Evolutionary conservation across 2,113 vertebrate genomes (phyloP), one percentile per base, ranked within the genome.

Genomic region (Orthochromis malagaraziensis): DNA sequence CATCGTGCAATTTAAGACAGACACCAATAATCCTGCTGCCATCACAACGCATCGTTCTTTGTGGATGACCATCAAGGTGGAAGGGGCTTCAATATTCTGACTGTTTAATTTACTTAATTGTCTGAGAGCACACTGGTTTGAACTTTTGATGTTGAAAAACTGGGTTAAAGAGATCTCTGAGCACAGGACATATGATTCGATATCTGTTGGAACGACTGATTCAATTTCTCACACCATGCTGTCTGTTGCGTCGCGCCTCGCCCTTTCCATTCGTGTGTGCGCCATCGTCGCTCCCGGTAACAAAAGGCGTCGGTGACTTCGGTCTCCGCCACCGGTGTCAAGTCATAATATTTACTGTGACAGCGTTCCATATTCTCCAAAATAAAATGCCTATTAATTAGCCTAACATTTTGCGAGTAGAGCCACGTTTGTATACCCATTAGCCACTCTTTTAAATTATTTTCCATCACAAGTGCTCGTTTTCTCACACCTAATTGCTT

Each of bases 251-350:
- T 38, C 90, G 91, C 92, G 95, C 96, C 96, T 94, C 96, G 95
- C 96, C 96, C 96, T 96, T 95, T 94, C 89, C 84, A 60, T 68
- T 51, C 80, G 84, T 57, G 79, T 70, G 89, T 89, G 94, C 84
- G 91, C 88, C 87, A 89, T 89, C 83, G 88, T 84, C 87, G 83
- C 93, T 91, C 90, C 81, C 86, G 79, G 88, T 92, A 95, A 95
- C 95, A 95, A 96, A 95, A 95, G 95, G 90, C 93, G 89, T 88
- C 92, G 84, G 85, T 92, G 88, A 89, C 91, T 87, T 82, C 45
- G 35, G 63, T 35, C 83, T 83, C 81, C 47, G 53, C 75, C 88
- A 89, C 92, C 89, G 84, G 81, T 55, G 91, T 93, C 73, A 94
- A 94, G 89, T 54, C 42, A 40, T 6, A 58, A 21, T 65, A 17